A percentile compares a stretch with the other conserved stretches of the same genome.
phyloP scores from a whole-genome alignment of 2,888 invertebrate species.

The Pseudococcus longispinus region DNA sequence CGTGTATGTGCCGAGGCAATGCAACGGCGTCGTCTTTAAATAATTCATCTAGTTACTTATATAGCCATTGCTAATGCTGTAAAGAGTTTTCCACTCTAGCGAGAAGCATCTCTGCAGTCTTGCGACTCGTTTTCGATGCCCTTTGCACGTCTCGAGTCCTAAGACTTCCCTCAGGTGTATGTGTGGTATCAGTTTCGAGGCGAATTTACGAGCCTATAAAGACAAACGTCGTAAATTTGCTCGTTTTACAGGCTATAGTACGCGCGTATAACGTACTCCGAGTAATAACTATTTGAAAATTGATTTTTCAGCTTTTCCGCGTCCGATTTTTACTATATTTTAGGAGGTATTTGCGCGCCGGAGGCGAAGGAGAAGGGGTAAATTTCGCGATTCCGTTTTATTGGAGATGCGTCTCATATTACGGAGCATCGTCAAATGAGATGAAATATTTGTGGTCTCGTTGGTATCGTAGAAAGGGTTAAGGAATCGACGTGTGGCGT shows the following conservation, averaged over 20 bases:
- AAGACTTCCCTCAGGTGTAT: background rate
- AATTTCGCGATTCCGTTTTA: background rate
- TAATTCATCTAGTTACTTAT: background rate
- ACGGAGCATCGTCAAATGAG: background rate
- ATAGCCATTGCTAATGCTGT: background rate
- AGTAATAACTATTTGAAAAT: slow-evolving; percentile 25
- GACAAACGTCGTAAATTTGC: slow-evolving; percentile 15
- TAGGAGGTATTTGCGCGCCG: background rate
- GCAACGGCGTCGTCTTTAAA: background rate
- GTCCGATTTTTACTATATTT: background rate
- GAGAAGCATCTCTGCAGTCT: background rate
- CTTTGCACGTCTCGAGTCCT: background rate
- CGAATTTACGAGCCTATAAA: slow-evolving; percentile 42
- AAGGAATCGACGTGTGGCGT: background rate
- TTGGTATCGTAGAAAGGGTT: background rate
- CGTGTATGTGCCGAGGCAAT: background rate
- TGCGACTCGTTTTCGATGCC: background rate
- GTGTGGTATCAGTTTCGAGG: background rate
- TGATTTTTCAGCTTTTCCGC: slow-evolving; percentile 24
- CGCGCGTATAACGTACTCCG: background rate
- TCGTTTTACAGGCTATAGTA: slow-evolving; percentile 35
- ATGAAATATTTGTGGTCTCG: background rate
- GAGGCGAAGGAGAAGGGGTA: background rate
- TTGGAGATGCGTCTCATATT: background rate
- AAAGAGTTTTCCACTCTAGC: background rate